These are phyloP conservation scores for Drosophila miranda DNA, from an alignment of 1,140 invertebrate genomes.

Conservation along the genomic window DNA sequence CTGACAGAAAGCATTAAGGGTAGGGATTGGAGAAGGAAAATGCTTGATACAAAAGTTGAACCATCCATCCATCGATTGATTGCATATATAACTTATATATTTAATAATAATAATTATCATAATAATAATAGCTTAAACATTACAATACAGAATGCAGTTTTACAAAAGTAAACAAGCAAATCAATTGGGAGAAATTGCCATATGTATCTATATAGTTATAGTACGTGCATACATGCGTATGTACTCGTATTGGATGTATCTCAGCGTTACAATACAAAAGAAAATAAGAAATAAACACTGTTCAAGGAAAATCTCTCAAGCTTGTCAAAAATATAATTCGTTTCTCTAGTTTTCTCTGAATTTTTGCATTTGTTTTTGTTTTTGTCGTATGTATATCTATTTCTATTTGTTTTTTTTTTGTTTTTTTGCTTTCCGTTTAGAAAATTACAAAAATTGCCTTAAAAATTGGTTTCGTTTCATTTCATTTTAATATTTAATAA, in stretches of 20 bases:
- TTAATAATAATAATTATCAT: constrained; percentile 68
- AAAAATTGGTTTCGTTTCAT: constrained; percentile 43
- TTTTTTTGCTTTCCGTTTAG: constrained; percentile 35
- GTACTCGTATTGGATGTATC: constrained; percentile 45
- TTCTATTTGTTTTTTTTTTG: constrained; percentile 21
- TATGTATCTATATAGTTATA: constrained; percentile 7
- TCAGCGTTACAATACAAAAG: constrained; percentile 22
- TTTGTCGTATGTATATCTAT: constrained; percentile 27
- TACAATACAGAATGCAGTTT: constrained; percentile 75
- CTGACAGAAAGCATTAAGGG: not conserved
- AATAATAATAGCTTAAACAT: constrained; percentile 73
- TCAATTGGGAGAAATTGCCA: constrained; percentile 38
- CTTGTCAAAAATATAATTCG: constrained; percentile 6
- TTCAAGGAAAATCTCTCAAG: constrained; percentile 22
- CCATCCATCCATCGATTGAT: constrained; percentile 55
- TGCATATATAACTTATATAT: constrained; percentile 75
- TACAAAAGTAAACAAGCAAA: constrained; percentile 40
- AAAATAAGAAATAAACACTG: constrained; percentile 26
- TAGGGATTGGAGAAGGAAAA: constrained; percentile 12
- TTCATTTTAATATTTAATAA: constrained; percentile 37
- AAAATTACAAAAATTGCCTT: constrained; percentile 55
- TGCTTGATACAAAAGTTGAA: constrained; percentile 44
- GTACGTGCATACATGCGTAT: constrained; percentile 6
- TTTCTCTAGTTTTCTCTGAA: constrained; percentile 1
- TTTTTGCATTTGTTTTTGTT: constrained; percentile 1